Conservation (phyloP, 2,888 invertebrate genomes). For the Heliconius erato region DNA sequence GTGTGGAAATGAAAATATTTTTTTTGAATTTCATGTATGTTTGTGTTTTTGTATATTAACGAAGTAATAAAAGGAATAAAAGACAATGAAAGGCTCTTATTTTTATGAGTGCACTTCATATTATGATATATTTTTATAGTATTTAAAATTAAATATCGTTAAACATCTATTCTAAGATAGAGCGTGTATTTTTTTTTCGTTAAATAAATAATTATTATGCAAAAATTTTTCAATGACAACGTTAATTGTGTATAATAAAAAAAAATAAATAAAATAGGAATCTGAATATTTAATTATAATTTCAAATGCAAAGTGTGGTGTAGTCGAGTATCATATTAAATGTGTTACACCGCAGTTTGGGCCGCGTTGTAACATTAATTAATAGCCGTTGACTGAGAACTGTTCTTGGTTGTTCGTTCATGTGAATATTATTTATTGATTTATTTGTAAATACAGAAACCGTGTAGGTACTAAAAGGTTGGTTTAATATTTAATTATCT, state of each 20-base stretch:
- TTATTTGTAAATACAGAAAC: neutral
- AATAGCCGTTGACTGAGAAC: conserved; percentile 9
- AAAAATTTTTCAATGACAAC: too few relatives aligned
- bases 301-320: conserved; percentile 22
- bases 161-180: too few relatives aligned
- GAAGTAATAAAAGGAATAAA: too few relatives aligned
- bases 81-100: too few relatives aligned
- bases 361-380: conserved; percentile 29
- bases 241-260: neutral
- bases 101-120: too few relatives aligned
- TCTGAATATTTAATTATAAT: conserved; percentile 13
- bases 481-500: neutral
- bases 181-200: too few relatives aligned
- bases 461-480: neutral
- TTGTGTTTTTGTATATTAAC: too few relatives aligned
- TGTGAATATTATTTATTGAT: conserved; percentile 24
- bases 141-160: too few relatives aligned
- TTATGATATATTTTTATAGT: too few relatives aligned
- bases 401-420: conserved; percentile 30
- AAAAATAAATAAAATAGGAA: conserved; percentile 1
- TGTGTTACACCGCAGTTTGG: conserved; percentile 30
- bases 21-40: neutral
- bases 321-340: conserved; percentile 16
- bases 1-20: neutral
- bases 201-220: too few relatives aligned